A percentile compares a stretch with the other conserved stretches of the same genome.
phyloP scores from a whole-genome alignment of 2,888 invertebrate genomes.

The Stenotaenia linearis region DNA sequence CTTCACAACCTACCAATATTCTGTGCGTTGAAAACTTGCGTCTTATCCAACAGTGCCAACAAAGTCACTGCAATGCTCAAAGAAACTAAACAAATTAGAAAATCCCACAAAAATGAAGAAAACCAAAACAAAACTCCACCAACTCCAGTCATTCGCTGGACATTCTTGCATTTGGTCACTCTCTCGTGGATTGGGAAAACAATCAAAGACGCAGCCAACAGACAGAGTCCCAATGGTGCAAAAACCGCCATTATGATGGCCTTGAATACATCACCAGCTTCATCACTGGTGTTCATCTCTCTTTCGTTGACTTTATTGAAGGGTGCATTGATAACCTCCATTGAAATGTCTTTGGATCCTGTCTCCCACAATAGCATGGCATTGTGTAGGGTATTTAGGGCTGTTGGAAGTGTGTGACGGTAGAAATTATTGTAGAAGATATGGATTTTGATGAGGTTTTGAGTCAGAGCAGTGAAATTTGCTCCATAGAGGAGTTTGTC shows the following conservation, averaged over 20 bases:
- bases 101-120: slow-evolving; percentile 49
- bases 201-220: slow-evolving; percentile 50
- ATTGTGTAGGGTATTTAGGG: slow-evolving; percentile 51
- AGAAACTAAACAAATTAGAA: slow-evolving; percentile 46
- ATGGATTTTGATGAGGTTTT: not conserved
- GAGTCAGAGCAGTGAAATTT: not conserved
- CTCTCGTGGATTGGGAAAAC: slow-evolving; percentile 43
- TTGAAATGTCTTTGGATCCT: too few species aligned
- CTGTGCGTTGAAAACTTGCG: slow-evolving; percentile 41
- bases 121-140: slow-evolving; percentile 48
- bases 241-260: slow-evolving; percentile 35
- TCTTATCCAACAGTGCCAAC: slow-evolving; percentile 45
- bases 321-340: slow-evolving; percentile 59
- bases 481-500: not conserved
- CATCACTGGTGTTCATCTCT: not conserved
- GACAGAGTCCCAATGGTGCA: slow-evolving; percentile 53
- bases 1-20: not conserved
- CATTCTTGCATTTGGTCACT: slow-evolving; percentile 44
- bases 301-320: slow-evolving; percentile 52
- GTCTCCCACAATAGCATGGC: slow-evolving; percentile 54
- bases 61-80: slow-evolving; percentile 44
- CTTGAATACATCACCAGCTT: not conserved
- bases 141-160: slow-evolving; percentile 49
- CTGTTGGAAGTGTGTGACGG: not conserved
- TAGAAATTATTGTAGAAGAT: not conserved